A percentile compares a stretch with the other conserved stretches of the same genome.
Evolutionary conservation across 2,797 vertebrate genomes (phyloP).

Genomic region (Sus cebifrons): DNA sequence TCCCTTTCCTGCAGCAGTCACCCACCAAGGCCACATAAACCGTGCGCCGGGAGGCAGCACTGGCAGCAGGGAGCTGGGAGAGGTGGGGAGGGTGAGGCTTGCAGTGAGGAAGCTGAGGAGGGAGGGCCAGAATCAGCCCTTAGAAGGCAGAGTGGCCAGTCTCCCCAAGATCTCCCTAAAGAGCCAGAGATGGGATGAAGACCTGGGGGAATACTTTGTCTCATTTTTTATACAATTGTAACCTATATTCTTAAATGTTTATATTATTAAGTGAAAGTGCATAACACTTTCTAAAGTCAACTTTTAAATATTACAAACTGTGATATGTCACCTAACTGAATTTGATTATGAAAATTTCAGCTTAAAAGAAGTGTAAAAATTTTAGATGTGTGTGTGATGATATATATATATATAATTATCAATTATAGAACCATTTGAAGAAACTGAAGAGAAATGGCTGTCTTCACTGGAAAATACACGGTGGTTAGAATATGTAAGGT

Average conservation of each 20-base stretch:
- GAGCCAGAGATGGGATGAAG: neutral
- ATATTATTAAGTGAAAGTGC: neutral
- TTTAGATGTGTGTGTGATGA: neutral
- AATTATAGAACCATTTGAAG: conserved; percentile 96
- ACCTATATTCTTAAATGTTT: neutral
- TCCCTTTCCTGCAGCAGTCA: neutral
- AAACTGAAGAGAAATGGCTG: conserved; percentile 97
- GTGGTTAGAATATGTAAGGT: conserved; percentile 98
- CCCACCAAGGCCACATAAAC: neutral
- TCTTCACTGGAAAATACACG: conserved; percentile 95
- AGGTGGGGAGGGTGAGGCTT: neutral
- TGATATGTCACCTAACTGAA: neutral
- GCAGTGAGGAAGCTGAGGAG: neutral
- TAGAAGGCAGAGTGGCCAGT: neutral
- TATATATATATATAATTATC: neutral
- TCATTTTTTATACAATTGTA: neutral
- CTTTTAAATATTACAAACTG: neutral
- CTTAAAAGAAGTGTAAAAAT: neutral
- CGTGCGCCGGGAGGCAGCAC: neutral
- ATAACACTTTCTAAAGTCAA: neutral
- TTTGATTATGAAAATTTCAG: neutral
- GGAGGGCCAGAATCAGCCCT: neutral
- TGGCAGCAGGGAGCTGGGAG: neutral
- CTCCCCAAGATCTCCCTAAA: neutral
- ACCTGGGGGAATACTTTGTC: neutral